Conservation (phyloP, 2,113 vertebrate species). For the Osmerus eperlanus region DNA sequence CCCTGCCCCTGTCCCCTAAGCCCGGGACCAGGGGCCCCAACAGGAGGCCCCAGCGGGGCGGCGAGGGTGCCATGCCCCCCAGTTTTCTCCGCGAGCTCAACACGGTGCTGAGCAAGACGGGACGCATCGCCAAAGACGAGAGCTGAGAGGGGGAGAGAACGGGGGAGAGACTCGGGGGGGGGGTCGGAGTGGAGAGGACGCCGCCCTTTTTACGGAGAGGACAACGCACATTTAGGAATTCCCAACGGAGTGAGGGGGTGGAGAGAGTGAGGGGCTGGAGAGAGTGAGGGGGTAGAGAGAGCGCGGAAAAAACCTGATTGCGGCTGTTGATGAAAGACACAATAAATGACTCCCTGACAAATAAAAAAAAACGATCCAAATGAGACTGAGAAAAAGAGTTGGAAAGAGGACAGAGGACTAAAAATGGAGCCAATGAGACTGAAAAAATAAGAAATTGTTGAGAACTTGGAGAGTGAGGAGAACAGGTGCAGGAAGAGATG, state of each 20-base stretch:
- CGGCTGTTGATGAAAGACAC: not conserved
- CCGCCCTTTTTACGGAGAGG: too few relatives aligned
- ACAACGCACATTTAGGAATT: too few relatives aligned
- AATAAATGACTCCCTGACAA: not conserved
- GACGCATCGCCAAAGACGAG: conserved; percentile 58
- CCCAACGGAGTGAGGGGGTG: not conserved
- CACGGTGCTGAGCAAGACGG: conserved; percentile 79
- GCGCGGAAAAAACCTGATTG: not conserved
- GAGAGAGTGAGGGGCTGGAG: not conserved
- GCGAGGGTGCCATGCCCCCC: conserved; percentile 67
- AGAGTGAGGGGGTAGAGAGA: not conserved
- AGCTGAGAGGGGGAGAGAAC: conserved; percentile 39
- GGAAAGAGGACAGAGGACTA: too few relatives aligned
- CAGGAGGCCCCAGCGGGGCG: conserved; percentile 32
- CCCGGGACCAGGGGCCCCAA: conserved; percentile 1
- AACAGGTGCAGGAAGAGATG: conserved; percentile 37
- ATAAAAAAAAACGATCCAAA: too few relatives aligned
- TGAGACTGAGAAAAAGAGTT: too few relatives aligned
- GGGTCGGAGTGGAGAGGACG: not conserved
- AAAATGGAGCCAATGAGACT: not conserved
- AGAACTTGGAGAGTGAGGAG: conserved; percentile 17
- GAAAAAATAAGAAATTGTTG: not conserved
- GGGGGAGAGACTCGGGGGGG: not conserved
- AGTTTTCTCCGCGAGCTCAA: conserved; percentile 84
- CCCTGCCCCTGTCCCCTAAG: not conserved